These are phyloP conservation scores for Euproctis similis DNA, from an alignment of 2,888 invertebrate genomes.

Conservation along the genomic window DNA sequence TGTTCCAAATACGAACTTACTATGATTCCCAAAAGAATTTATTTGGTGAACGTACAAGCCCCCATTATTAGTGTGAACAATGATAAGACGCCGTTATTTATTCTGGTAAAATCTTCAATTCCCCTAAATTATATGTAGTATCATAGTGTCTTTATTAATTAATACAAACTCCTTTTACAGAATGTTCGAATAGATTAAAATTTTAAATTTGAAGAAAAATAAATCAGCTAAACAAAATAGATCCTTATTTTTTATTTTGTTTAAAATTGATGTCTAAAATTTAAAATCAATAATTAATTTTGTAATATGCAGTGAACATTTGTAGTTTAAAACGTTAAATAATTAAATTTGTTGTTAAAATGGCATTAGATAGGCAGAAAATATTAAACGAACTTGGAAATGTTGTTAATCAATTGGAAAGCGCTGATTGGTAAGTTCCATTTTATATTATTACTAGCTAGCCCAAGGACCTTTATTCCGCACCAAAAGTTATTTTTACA, in stretches of 20 bases:
- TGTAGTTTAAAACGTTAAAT: conserved; percentile 1
- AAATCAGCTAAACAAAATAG: conserved; percentile 23
- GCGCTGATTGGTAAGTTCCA: conserved; percentile 65
- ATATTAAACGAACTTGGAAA: conserved; percentile 63
- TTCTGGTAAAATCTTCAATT: too few relatives aligned
- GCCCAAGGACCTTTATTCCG: too few relatives aligned
- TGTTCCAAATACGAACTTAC: too few relatives aligned
- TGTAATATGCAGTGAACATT: not conserved
- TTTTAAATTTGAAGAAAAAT: conserved; percentile 3
- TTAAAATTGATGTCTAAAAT: conserved; percentile 22
- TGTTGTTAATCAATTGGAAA: conserved; percentile 62
- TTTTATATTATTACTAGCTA: too few relatives aligned
- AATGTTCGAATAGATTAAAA: not conserved
- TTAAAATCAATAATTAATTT: conserved; percentile 16
- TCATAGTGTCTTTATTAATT: too few relatives aligned
- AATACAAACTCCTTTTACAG: too few relatives aligned
- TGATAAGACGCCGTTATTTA: too few relatives aligned
- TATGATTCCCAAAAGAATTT: too few relatives aligned
- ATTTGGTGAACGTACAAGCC: too few relatives aligned
- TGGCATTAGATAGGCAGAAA: conserved; percentile 60
- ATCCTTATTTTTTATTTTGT: conserved; percentile 7
- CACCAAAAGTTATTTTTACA: too few relatives aligned
- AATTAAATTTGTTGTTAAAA: conserved; percentile 15
- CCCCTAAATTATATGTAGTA: too few relatives aligned
- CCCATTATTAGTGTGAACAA: too few relatives aligned